Evolutionary conservation across 1,140 invertebrate genomes (phyloP).

Genomic region (Ylistrum balloti): DNA sequence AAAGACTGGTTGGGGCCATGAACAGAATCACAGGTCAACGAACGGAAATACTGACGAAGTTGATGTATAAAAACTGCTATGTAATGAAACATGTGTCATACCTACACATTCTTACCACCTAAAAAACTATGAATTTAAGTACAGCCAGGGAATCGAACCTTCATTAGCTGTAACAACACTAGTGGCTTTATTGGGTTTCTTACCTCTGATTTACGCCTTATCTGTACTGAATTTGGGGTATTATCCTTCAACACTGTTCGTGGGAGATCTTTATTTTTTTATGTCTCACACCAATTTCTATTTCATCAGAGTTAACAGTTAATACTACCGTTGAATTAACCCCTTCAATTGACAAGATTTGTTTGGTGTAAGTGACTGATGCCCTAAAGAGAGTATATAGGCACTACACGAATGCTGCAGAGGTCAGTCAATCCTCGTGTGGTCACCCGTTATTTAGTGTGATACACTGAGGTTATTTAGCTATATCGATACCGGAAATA

Average conservation of each 20-base stretch:
- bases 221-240: background rate
- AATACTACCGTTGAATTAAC: background rate
- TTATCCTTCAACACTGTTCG: background rate
- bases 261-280: background rate
- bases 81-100: too few species aligned
- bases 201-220: background rate
- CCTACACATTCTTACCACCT: too few species aligned
- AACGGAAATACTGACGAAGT: too few species aligned
- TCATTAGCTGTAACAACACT: background rate
- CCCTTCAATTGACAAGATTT: background rate
- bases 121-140: too few species aligned
- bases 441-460: background rate
- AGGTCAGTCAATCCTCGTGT: background rate
- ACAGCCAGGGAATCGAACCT: background rate
- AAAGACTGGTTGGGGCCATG: too few species aligned
- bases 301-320: background rate
- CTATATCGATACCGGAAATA: background rate
- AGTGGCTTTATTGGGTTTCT: background rate
- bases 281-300: constrained; percentile 23
- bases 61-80: too few species aligned
- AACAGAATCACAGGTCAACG: too few species aligned
- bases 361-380: background rate
- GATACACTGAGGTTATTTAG: background rate
- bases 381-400: background rate
- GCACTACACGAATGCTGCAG: background rate